These are phyloP conservation scores for Pilophorus perplexus DNA, from an alignment of 2,888 invertebrate species.

Conservation along the genomic window DNA sequence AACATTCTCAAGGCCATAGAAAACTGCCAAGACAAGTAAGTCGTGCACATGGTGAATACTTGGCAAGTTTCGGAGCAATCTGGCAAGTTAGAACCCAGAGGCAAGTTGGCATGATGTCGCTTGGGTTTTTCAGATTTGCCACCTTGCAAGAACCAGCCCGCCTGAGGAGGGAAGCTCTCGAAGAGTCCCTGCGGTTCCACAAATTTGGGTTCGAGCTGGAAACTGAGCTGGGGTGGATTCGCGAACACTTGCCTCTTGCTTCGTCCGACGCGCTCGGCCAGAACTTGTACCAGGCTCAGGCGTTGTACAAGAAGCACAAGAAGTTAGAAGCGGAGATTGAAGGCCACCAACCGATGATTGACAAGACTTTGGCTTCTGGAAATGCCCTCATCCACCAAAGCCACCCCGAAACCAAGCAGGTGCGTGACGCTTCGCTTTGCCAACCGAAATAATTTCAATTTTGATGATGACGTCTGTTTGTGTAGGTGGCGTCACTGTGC, in stretches of 20 bases:
- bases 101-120: too few species aligned
- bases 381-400: constrained; percentile 67
- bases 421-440: too few species aligned
- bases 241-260: constrained; percentile 81
- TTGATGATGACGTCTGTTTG: too few species aligned
- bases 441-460: too few species aligned
- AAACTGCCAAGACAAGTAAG: constrained; percentile 65
- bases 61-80: too few species aligned
- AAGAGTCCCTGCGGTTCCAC: constrained; percentile 80
- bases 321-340: constrained; percentile 86
- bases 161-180: constrained; percentile 70
- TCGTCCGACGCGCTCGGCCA: constrained; percentile 72
- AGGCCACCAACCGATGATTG: constrained; percentile 81
- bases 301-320: constrained; percentile 87
- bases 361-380: constrained; percentile 78
- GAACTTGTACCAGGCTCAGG: constrained; percentile 89
- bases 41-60: constrained; percentile 19
- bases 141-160: constrained; percentile 71
- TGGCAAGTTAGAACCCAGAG: too few species aligned
- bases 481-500: constrained; percentile 72
- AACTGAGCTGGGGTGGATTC: constrained; percentile 92
- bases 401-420: constrained; percentile 78
- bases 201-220: constrained; percentile 92
- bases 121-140: constrained; percentile 59
- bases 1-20: constrained; percentile 78